Evolutionary conservation across 2,888 invertebrate species (phyloP), one percentile per base, ranked within the genome.

Genomic region (Dusona sp.): DNA sequence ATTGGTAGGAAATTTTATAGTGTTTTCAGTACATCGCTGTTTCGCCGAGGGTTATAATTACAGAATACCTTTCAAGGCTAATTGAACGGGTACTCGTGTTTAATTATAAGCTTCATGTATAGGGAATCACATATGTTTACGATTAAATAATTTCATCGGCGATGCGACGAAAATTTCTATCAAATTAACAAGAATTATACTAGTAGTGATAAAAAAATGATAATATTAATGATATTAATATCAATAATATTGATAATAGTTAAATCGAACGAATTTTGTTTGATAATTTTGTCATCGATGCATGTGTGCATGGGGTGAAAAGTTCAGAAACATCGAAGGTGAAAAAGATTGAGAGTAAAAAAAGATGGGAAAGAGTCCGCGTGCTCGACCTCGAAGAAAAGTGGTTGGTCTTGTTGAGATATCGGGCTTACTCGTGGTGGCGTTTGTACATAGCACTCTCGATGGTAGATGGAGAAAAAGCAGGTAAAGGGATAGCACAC

Each of bases 391-490:
- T 70, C 65, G 79, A 67, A 67, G 38, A 86, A 87, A 84, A 87
- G 81, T 84, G 86, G 84, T 70, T 75, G 75, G 79, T 84, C 79
- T 82, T 68, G 79, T 81, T 74, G 84, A 82, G 81, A 84, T 87
- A 82, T 82, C 86, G 84, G 75, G 79, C 86, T 87, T 84, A 87
- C 86, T 79, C 79, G 82, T 82, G 45, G 70, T 25, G 38, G 57
- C 78, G 68, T 81, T 81, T 29, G 80, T 64, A 73, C 77, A 68
- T 16, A 36, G 74, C n/a, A 36, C 84, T 65, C 79, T 82, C 54
- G 82, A 70, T 33, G 75, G 42, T 61, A 33, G 70, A 48, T 72
- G 68, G 38, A 75, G 64, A 45, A 87, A 70, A 64, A 87, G 79
- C 74, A 84, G 84, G 82, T 65, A 87, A 65, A 87, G 79, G 65